Percentiles rank a stretch among this genome's conserved stretches.
Conservation (phyloP, 2,888 invertebrate genomes). For the Tinea semifulvella region DNA sequence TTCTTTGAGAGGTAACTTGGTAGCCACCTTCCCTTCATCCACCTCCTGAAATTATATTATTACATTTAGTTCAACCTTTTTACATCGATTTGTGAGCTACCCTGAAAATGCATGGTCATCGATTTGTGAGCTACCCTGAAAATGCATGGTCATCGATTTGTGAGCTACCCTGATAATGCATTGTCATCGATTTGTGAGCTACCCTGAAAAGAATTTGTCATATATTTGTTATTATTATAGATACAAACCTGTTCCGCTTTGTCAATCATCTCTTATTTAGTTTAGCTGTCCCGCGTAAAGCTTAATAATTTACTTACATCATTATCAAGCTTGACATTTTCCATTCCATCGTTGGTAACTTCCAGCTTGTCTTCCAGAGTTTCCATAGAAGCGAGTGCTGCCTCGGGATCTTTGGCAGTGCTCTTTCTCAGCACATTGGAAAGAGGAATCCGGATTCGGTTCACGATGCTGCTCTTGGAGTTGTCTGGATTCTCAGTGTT, state of each 20-base stretch:
- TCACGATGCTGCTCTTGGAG: conserved; percentile 49
- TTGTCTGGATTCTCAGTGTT: conserved; percentile 9
- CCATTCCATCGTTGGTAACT: conserved; percentile 77
- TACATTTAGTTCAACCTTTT: too few species aligned
- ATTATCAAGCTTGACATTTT: conserved; percentile 73
- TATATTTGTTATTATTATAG: too few species aligned
- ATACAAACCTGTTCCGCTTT: too few species aligned
- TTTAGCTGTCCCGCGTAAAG: too few species aligned
- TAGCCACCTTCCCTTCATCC: conserved; percentile 62
- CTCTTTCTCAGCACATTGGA: conserved; percentile 67
- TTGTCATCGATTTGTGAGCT: too few species aligned
- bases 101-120: too few species aligned
- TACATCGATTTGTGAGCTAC: too few species aligned
- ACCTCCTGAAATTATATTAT: conserved; percentile 45
- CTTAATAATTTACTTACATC: conserved; percentile 55
- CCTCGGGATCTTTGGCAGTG: conserved; percentile 67
- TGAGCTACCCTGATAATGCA: too few species aligned
- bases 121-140: too few species aligned
- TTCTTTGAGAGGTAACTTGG: conserved; percentile 62
- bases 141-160: too few species aligned
- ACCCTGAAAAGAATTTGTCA: too few species aligned
- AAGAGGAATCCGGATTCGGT: conserved; percentile 71
- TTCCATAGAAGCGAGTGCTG: conserved; percentile 83
- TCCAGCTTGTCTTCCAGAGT: conserved; percentile 79
- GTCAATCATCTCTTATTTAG: too few species aligned